phyloP scores from a whole-genome alignment of 2,888 invertebrate species.

The Mystacides longicornis region DNA sequence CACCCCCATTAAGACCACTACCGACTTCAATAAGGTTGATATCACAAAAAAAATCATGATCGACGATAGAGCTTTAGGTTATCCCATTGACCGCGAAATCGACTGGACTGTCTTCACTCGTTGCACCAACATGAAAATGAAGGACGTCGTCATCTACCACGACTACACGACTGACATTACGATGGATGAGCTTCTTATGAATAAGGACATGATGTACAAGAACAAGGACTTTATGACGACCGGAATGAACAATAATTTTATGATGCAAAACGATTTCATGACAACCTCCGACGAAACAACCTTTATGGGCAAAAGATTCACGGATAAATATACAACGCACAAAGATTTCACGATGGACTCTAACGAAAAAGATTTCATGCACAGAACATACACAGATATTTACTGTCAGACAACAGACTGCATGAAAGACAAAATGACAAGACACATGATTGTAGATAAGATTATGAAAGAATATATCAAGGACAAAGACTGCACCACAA shows the following conservation, averaged over 20 bases:
- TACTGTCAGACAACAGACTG: too few species aligned
- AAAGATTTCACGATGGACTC: neutral
- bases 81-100: slow-evolving; percentile 50
- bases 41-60: slow-evolving; percentile 34
- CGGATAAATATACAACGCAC: too few species aligned
- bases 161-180: slow-evolving; percentile 31
- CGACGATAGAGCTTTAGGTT: slow-evolving; percentile 47
- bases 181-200: neutral
- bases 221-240: neutral
- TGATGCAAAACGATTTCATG: neutral
- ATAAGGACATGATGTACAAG: neutral
- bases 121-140: slow-evolving; percentile 42
- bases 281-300: too few species aligned
- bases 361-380: too few species aligned
- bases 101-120: slow-evolving; percentile 36
- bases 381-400: too few species aligned
- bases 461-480: neutral
- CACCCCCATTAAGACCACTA: slow-evolving; percentile 40
- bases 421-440: too few species aligned
- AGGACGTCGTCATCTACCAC: slow-evolving; percentile 48
- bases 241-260: neutral
- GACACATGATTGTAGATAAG: too few species aligned
- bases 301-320: too few species aligned
- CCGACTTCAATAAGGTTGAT: slow-evolving; percentile 33
- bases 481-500: neutral